Conservation (phyloP, 1,140 invertebrate genomes). For the Coboldia fuscipes region DNA sequence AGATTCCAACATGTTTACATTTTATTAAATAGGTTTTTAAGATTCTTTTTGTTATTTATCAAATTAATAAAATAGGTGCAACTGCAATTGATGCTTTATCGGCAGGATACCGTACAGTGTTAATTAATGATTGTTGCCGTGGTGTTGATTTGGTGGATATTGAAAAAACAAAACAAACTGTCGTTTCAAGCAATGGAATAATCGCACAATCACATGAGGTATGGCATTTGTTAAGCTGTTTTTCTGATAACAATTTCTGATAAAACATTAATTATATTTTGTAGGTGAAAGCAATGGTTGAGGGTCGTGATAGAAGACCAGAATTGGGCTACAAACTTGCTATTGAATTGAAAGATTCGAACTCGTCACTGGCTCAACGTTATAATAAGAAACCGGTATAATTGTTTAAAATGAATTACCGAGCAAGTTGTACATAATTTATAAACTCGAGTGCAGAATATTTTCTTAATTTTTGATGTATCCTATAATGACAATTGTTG, state of each 20-base stretch:
- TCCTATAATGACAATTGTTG: too few relatives aligned
- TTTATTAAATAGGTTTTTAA: too few relatives aligned
- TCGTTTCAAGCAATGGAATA: conserved; percentile 50
- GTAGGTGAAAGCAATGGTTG: conserved; percentile 62
- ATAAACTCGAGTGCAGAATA: too few relatives aligned
- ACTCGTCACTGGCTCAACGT: conserved; percentile 18
- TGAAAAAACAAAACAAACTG: conserved; percentile 52
- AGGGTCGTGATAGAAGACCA: conserved; percentile 62
- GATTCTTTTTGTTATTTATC: too few relatives aligned
- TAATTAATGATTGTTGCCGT: conserved; percentile 77
- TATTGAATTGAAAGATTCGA: conserved; percentile 49
- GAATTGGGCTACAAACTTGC: conserved; percentile 73
- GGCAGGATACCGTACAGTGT: conserved; percentile 70
- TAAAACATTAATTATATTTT: background rate
- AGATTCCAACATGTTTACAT: too few relatives aligned
- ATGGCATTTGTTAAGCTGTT: conserved; percentile 1
- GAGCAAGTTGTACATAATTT: too few relatives aligned
- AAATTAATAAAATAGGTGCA: conserved; percentile 37
- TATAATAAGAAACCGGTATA: conserved; percentile 8
- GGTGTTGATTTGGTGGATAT: conserved; percentile 73
- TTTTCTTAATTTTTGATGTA: too few relatives aligned
- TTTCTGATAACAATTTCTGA: background rate
- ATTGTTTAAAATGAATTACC: too few relatives aligned
- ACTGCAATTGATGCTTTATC: conserved; percentile 71
- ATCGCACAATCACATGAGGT: conserved; percentile 50